Evolutionary conservation across 2,113 vertebrate genomes (phyloP), one percentile per base, ranked within the genome.

Genomic region (Nicator chloris): DNA sequence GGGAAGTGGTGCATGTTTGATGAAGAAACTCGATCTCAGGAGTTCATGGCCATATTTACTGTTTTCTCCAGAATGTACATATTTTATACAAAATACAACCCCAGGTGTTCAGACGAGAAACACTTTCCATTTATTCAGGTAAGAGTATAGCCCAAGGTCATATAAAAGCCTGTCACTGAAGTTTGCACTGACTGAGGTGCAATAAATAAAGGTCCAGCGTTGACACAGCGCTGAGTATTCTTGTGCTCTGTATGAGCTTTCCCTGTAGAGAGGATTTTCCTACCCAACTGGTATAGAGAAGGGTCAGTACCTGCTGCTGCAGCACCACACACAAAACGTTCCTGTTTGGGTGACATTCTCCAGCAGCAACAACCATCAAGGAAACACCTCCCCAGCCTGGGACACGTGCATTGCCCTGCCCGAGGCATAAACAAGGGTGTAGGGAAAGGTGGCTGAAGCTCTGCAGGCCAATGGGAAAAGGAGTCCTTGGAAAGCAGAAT

Each of bases 21-120:
- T 93, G 90, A 90, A 96, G 95, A 94, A 97, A 97, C 69, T 91
- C 10, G 0, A 77, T 96, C 92, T 96, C 70, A 44, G 54, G 71
- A 94, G 97, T 95, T 97, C 96, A 97, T 1, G 97, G 97, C 33
- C 96, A 87, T 96, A 93, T 97, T 97, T 97, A 95, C 93, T 91
- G 88, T 95, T 94, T 96, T 96, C 89, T 78, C 76, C 56, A 80
- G 90, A 96, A 94, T 12, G 70, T 95, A 95, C 70, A 54, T 95
- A 96, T 94, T 92, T 95, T 93, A 86, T 59, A 95, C 49, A 95
- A 97, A 96, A 86, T 91, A 88, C 82, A 93, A 85, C 64, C 84
- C 89, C 91, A 84, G 76, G 82, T 97, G 84, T 88, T 96, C 69
- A 72, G 31, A 94, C 90, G 53, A 97, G 51, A 96, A 96, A 95